A percentile compares a stretch with the other conserved stretches of the same genome.
These are phyloP conservation scores for Podarcis muralis DNA, from an alignment of 2,113 vertebrate genomes.

Conservation along the genomic window DNA sequence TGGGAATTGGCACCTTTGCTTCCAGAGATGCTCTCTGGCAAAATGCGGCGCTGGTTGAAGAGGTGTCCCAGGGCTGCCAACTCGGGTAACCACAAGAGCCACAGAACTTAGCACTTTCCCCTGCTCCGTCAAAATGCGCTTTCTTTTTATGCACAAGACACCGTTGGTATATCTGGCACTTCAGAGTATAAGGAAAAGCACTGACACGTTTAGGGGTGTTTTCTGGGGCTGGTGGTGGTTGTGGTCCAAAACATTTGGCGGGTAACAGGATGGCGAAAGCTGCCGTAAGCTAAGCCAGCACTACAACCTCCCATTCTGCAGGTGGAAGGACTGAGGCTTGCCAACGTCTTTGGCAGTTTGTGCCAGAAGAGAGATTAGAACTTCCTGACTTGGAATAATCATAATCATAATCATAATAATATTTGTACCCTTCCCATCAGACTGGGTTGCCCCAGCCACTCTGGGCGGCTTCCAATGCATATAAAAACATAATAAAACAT, in stretches of 20 bases:
- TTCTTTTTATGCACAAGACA: not conserved
- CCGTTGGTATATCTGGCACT: not conserved
- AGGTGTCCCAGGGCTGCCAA: not conserved
- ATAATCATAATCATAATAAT: too few relatives aligned
- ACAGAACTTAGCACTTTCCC: not conserved
- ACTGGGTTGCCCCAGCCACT: too few relatives aligned
- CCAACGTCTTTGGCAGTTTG: too few relatives aligned
- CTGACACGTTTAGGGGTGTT: not conserved
- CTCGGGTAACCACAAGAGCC: not conserved
- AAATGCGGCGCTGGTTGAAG: not conserved
- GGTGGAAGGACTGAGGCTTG: too few relatives aligned
- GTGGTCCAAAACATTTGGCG: not conserved
- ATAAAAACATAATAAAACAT: too few relatives aligned
- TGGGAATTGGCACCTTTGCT: not conserved
- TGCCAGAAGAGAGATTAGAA: too few relatives aligned
- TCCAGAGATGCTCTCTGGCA: not conserved
- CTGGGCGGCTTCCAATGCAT: too few relatives aligned
- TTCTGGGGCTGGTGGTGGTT: not conserved
- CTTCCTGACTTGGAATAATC: too few relatives aligned
- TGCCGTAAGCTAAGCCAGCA: not conserved
- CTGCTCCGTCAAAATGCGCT: not conserved
- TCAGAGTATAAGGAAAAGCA: not conserved
- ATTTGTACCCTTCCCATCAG: too few relatives aligned
- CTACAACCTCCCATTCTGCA: not conserved
- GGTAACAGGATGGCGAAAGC: not conserved